Evolutionary conservation across 2,888 invertebrate genomes (phyloP).

Genomic region (Acanthococcus lagerstroemiae): DNA sequence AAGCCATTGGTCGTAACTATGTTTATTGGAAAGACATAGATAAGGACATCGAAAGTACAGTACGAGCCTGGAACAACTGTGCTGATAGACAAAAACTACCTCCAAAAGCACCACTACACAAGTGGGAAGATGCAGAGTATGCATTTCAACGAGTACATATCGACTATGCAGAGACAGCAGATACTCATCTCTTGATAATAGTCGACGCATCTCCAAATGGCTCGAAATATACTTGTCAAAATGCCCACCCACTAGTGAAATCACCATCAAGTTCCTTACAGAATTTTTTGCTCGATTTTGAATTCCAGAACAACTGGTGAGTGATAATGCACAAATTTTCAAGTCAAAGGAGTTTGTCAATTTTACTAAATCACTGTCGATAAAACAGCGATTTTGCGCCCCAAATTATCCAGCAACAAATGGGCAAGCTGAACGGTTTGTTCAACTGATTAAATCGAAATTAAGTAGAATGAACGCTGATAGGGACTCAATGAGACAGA

Average conservation of each 20-base stretch:
- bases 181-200: background rate
- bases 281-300: conserved; percentile 8
- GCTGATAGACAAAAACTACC: conserved; percentile 34
- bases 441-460: conserved; percentile 3
- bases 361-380: background rate
- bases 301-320: background rate
- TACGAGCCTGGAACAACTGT: background rate
- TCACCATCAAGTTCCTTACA: background rate
- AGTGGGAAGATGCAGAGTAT: conserved; percentile 33
- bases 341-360: conserved; percentile 1
- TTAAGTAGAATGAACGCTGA: conserved; percentile 22
- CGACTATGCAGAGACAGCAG: background rate
- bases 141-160: conserved; percentile 27
- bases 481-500: conserved; percentile 20
- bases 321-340: conserved; percentile 9
- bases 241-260: background rate
- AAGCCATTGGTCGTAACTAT: conserved; percentile 36
- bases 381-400: background rate
- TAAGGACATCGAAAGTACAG: conserved; percentile 30
- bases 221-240: background rate
- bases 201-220: conserved; percentile 17
- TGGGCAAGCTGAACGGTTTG: conserved; percentile 6
- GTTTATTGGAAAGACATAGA: conserved; percentile 38
- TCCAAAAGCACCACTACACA: conserved; percentile 36
- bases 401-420: conserved; percentile 1